Conservation (phyloP, 2,113 vertebrate genomes). For the Salvelinus namaycush region DNA sequence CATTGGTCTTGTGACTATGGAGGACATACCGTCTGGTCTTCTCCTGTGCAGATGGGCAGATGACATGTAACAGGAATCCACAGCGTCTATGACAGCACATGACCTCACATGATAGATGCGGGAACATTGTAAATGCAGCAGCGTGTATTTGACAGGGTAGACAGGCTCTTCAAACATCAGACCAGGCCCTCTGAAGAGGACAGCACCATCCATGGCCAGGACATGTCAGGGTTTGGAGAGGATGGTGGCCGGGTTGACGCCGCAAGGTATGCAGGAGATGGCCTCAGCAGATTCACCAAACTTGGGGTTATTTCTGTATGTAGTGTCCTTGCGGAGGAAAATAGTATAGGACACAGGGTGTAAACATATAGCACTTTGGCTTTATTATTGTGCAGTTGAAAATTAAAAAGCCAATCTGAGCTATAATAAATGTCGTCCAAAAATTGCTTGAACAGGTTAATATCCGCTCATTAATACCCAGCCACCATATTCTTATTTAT, state of each 20-base stretch:
- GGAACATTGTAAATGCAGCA: slow-evolving; percentile 40
- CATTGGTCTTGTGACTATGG: slow-evolving; percentile 17
- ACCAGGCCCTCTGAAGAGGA: slow-evolving; percentile 7
- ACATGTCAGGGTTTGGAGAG: slow-evolving; percentile 16
- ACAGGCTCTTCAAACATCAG: not conserved
- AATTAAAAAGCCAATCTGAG: too few species aligned
- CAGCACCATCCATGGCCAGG: slow-evolving; percentile 44
- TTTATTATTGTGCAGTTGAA: too few species aligned
- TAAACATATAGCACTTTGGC: too few species aligned
- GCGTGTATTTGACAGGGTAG: slow-evolving; percentile 14
- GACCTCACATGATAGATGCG: slow-evolving; percentile 27
- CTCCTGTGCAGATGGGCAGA: not conserved
- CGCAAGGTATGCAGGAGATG: not conserved
- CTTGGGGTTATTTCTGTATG: not conserved
- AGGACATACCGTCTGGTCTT: slow-evolving; percentile 1
- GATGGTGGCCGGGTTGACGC: slow-evolving; percentile 11
- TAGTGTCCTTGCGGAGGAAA: not conserved
- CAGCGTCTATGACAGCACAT: slow-evolving; percentile 16
- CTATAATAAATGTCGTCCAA: too few species aligned
- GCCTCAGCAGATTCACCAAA: not conserved
- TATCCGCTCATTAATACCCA: too few species aligned
- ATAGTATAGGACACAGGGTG: too few species aligned
- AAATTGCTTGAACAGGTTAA: too few species aligned
- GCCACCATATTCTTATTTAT: too few species aligned
- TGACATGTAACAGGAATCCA: slow-evolving; percentile 33